Evolutionary conservation across 2,113 vertebrate species (phyloP).

Genomic region (Oryzias melastigma): DNA sequence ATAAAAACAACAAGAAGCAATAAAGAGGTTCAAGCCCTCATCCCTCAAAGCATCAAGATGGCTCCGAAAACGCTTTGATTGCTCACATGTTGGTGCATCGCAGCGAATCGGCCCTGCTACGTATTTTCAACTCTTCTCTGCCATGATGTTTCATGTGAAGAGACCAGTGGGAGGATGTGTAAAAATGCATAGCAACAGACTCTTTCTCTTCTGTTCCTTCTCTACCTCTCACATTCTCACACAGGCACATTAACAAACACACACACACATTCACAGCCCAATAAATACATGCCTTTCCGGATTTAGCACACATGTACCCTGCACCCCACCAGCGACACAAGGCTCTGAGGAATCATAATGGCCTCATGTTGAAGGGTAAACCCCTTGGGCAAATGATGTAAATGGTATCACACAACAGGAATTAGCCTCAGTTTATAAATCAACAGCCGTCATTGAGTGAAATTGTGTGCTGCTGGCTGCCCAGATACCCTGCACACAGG

Average conservation of each 20-base stretch:
- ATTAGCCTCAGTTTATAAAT: slow-evolving; percentile 58
- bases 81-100: slow-evolving; percentile 48
- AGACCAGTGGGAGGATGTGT: slow-evolving; percentile 68
- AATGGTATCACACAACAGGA: slow-evolving; percentile 50
- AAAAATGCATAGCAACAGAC: slow-evolving; percentile 77
- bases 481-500: slow-evolving; percentile 26
- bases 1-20: slow-evolving; percentile 37
- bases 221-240: slow-evolving; percentile 30
- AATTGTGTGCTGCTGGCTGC: slow-evolving; percentile 6
- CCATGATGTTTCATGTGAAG: slow-evolving; percentile 58
- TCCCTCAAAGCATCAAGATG: slow-evolving; percentile 21
- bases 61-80: slow-evolving; percentile 26
- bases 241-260: slow-evolving; percentile 30
- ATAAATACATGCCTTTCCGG: slow-evolving; percentile 44
- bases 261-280: slow-evolving; percentile 34
- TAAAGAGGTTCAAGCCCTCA: slow-evolving; percentile 40
- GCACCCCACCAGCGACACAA: slow-evolving; percentile 20
- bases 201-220: slow-evolving; percentile 43
- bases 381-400: slow-evolving; percentile 56
- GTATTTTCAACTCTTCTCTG: slow-evolving; percentile 49
- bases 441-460: slow-evolving; percentile 25
- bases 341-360: slow-evolving; percentile 43
- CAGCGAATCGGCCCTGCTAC: slow-evolving; percentile 17
- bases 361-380: slow-evolving; percentile 50
- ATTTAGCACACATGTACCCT: slow-evolving; percentile 36